Conservation (phyloP, 2,888 invertebrate genomes). For the Liopterus haemorrhoidalis region DNA sequence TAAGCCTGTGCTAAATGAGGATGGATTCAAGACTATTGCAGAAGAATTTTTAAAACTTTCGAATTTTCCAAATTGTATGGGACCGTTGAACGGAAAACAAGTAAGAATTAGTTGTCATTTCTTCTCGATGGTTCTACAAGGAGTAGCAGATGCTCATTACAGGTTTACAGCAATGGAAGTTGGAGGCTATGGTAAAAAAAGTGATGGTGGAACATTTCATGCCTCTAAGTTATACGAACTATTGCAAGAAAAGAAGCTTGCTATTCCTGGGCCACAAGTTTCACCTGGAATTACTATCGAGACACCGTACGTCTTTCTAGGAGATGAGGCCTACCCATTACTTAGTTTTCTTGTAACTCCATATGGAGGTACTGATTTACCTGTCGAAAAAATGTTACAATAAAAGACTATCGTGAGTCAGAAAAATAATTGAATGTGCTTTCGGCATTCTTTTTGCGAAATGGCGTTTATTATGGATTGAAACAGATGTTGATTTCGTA, state of each 20-base stretch:
- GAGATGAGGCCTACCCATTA: slow-evolving; percentile 29
- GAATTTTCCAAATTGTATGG: too few relatives aligned
- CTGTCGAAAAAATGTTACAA: slow-evolving; percentile 24
- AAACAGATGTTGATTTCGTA: too few relatives aligned
- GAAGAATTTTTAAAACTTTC: too few relatives aligned
- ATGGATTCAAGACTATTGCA: too few relatives aligned
- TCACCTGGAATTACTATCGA: slow-evolving; percentile 27
- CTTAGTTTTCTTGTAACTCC: slow-evolving; percentile 26
- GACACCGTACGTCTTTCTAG: slow-evolving; percentile 29
- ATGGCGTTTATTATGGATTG: too few relatives aligned
- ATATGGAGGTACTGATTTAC: slow-evolving; percentile 21
- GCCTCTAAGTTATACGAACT: slow-evolving; percentile 27
- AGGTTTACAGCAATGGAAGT: slow-evolving; percentile 32
- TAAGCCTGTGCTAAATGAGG: too few relatives aligned
- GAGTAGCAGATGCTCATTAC: slow-evolving; percentile 30
- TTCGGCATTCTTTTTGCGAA: slow-evolving; percentile 16
- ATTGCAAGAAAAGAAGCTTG: slow-evolving; percentile 19
- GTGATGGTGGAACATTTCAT: slow-evolving; percentile 34
- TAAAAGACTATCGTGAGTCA: slow-evolving; percentile 26
- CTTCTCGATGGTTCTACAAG: slow-evolving; percentile 30
- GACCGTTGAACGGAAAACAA: slow-evolving; percentile 23
- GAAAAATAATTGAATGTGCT: slow-evolving; percentile 22
- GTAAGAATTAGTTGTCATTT: slow-evolving; percentile 22
- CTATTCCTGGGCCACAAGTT: slow-evolving; percentile 23
- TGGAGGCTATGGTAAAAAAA: slow-evolving; percentile 34